Evolutionary conservation across 2,888 invertebrate genomes (phyloP).

Genomic region (Saturnia pavonia): DNA sequence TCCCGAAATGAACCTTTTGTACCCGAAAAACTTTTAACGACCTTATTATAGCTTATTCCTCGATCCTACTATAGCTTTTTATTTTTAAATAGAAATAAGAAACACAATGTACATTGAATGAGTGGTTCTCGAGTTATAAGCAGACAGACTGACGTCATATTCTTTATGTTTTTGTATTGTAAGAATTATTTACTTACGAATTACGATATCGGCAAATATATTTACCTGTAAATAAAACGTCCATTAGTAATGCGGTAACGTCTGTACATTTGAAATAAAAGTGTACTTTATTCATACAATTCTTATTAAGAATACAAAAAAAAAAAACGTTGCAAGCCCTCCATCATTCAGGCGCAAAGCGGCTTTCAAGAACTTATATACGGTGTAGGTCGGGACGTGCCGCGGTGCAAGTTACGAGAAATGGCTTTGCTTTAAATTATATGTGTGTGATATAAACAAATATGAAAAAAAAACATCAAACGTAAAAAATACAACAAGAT

Average conservation of each 20-base stretch:
- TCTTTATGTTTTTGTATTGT: neutral
- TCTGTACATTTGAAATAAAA: neutral
- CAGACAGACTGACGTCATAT: neutral
- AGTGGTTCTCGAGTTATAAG: neutral
- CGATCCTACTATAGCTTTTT: no score
- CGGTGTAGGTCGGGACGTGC: constrained; percentile 24
- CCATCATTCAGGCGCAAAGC: constrained; percentile 49
- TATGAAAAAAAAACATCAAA: no score
- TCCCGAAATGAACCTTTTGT: no score
- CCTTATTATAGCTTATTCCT: no score
- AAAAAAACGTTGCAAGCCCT: constrained; percentile 56
- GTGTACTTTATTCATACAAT: constrained; percentile 24
- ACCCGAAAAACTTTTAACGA: no score
- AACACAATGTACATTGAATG: no score
- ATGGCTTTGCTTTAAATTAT: neutral
- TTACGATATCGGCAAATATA: neutral
- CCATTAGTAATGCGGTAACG: constrained; percentile 20
- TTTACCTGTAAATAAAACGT: constrained; percentile 22
- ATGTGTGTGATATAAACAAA: neutral
- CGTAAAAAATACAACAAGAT: no score
- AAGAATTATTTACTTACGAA: neutral
- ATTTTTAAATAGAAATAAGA: no score
- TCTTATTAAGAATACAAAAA: constrained; percentile 30
- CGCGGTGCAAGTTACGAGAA: constrained; percentile 36
- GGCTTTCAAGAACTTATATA: constrained; percentile 49